phyloP scores from a whole-genome alignment of 2,113 vertebrate species.

The Ovibos moschatus region DNA sequence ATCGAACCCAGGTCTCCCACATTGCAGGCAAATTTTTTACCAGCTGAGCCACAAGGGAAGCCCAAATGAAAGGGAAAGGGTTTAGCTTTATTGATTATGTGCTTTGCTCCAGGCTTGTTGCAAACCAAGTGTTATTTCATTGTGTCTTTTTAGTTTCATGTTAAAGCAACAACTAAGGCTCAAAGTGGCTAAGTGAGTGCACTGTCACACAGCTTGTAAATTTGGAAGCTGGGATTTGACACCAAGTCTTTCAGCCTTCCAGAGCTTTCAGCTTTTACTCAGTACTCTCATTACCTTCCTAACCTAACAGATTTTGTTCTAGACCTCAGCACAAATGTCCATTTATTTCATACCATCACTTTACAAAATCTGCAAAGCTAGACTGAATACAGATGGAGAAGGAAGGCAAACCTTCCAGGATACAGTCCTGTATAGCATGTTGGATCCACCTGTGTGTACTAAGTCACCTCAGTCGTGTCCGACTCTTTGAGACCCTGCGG shows the following conservation, averaged over 20 bases:
- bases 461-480: background rate
- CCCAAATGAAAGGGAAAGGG: background rate
- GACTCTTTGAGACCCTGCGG: background rate
- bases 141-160: background rate
- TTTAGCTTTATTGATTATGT: background rate
- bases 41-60: background rate
- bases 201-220: background rate
- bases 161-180: background rate
- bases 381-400: background rate
- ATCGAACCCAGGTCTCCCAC: background rate
- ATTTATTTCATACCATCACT: background rate
- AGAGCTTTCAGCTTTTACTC: background rate
- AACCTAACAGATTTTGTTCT: background rate
- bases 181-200: background rate
- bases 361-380: background rate
- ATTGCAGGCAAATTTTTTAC: background rate
- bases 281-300: background rate
- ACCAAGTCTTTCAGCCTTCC: background rate
- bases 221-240: background rate
- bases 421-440: background rate
- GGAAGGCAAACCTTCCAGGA: background rate
- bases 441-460: background rate
- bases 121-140: background rate
- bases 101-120: background rate
- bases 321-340: background rate